Base-by-base conservation (phyloP, 2,888 invertebrate genomes). In the Pyrocoelia pectoralis region DNA sequence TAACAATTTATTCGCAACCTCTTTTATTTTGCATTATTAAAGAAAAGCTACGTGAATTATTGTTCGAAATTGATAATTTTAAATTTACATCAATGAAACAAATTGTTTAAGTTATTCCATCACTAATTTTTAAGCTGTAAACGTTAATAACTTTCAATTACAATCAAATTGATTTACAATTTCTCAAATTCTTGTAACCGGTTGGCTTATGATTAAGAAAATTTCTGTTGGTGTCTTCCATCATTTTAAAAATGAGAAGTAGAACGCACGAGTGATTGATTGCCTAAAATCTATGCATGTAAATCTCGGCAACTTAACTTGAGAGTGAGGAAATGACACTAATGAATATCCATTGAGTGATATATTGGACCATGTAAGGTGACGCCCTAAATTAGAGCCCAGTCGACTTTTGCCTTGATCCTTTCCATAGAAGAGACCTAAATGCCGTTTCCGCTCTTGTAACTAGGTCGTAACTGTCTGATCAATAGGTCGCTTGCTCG, bases 331-430 rank as follows among this genome's bases (percentile, higher is more conserved):
- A 33, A 33, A 33, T n/a, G 33, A 33, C 33, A 33, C 3, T 70
- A 72, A 74, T 76, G 74, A 76, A 76, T 76, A 75, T 73, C 73
- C 75, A 76, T 73, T 66, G 65, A 69, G 56, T 70, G 70, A 73
- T 71, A 73, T 73, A 75, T 75, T 75, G 70, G 68, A 68, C 68
- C 72, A 67, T 73, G 75, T 73, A 71, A 67, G 69, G 67, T 58
- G 62, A 70, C 70, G 68, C 72, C 70, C 69, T 65, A 56, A 61
- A 61, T 55, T 61, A 59, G 66, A 62, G 56, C 64, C 67, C 65
- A 61, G 59, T 65, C 67, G 64, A 65, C 66, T 58, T 57, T 61
- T 62, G 70, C 75, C 74, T 73, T 74, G 72, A 72, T 72, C 72
- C 70, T 69, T 68, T 67, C 67, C 56, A 62, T 66, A 68, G 66